Percentiles rank a stretch among this genome's conserved stretches.
phyloP scores from a whole-genome alignment of 2,797 vertebrate genomes.

The Gymnocypris eckloni region DNA sequence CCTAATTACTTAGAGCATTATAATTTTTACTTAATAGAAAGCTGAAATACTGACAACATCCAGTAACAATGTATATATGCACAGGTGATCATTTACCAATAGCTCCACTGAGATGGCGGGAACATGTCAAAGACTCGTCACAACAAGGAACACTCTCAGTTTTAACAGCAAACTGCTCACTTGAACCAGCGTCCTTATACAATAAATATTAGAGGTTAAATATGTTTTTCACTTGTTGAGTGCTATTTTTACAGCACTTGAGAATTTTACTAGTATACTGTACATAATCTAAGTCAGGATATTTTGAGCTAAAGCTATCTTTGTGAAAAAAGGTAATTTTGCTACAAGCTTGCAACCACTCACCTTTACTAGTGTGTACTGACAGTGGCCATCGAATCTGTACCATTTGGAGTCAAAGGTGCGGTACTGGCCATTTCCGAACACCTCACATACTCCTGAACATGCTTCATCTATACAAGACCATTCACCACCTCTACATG shows the following conservation, averaged over 20 bases:
- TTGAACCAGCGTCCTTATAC: conserved; percentile 69
- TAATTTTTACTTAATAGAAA: not conserved
- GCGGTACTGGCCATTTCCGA: conserved; percentile 83
- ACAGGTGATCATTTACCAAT: conserved; percentile 61
- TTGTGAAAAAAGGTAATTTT: no score
- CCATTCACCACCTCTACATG: conserved; percentile 80
- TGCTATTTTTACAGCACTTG: not conserved
- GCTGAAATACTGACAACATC: not conserved
- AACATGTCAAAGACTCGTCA: conserved; percentile 78
- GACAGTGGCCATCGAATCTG: conserved; percentile 83
- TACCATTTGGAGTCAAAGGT: conserved; percentile 86
- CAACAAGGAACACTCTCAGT: conserved; percentile 80
- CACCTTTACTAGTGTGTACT: conserved; percentile 85
- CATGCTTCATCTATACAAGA: conserved; percentile 75
- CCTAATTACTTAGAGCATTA: no score
- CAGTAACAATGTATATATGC: not conserved
- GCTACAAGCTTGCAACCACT: conserved; percentile 48
- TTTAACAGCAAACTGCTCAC: conserved; percentile 69
- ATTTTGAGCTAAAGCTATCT: no score
- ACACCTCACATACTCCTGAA: conserved; percentile 80
- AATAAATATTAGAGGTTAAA: not conserved
- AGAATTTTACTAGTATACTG: not conserved
- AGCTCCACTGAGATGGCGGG: conserved; percentile 75
- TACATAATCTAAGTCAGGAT: not conserved
- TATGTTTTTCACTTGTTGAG: not conserved